Evolutionary conservation across 2,888 invertebrate genomes (phyloP).

Genomic region (Cryptocheilus praepositus): DNA sequence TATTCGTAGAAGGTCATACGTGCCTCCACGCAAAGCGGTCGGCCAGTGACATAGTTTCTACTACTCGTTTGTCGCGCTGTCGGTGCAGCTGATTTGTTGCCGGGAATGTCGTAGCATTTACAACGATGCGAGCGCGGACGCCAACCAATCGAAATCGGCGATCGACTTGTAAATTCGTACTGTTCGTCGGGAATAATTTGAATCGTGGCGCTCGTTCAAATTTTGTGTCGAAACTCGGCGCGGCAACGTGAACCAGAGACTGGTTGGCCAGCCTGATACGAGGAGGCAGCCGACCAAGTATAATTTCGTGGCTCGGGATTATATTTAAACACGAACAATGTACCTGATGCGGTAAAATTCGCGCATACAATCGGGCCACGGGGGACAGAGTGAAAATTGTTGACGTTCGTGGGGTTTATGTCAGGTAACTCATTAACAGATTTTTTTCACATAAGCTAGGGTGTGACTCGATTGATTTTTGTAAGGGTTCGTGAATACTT

Average conservation of each 20-base stretch:
- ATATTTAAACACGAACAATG: slow-evolving; percentile 58
- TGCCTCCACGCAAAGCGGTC: too few species aligned
- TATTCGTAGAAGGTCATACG: not conserved
- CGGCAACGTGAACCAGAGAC: slow-evolving; percentile 28
- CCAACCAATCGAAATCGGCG: too few species aligned
- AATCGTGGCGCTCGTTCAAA: slow-evolving; percentile 19
- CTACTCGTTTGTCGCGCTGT: too few species aligned
- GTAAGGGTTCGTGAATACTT: too few species aligned
- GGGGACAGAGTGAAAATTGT: slow-evolving; percentile 25
- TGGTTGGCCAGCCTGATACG: slow-evolving; percentile 52
- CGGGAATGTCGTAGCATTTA: too few species aligned
- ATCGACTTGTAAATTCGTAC: too few species aligned
- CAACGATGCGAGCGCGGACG: too few species aligned
- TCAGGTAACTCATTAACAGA: too few species aligned
- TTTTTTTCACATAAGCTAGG: too few species aligned
- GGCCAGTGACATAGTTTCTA: too few species aligned
- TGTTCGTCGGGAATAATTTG: not conserved
- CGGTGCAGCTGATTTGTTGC: too few species aligned
- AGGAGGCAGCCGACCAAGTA: slow-evolving; percentile 43
- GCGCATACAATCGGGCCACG: slow-evolving; percentile 33
- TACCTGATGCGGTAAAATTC: slow-evolving; percentile 52
- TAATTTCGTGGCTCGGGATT: slow-evolving; percentile 54
- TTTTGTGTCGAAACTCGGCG: slow-evolving; percentile 27
- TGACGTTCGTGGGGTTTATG: slow-evolving; percentile 11
- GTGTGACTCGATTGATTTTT: too few species aligned